Percentiles rank a stretch among this genome's conserved stretches.
phyloP scores from a whole-genome alignment of 1,140 invertebrate genomes.

The Macrocentrus cingulum region DNA sequence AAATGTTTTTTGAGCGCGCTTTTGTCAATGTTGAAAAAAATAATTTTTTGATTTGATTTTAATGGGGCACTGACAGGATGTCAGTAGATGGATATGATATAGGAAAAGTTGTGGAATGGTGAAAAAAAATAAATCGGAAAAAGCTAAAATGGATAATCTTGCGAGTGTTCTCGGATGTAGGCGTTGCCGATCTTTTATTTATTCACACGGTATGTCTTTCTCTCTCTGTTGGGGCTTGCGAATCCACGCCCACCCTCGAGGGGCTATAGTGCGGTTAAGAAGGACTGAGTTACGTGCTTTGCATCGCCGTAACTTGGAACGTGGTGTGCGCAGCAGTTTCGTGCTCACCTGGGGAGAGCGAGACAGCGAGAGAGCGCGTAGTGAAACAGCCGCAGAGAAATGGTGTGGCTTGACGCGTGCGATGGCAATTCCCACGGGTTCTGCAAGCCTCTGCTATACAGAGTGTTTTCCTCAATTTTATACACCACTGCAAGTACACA shows the following conservation, averaged over 20 bases:
- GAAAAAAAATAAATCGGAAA: constrained; percentile 7
- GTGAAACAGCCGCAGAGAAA: neutral
- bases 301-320: constrained; percentile 28
- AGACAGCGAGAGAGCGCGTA: neutral
- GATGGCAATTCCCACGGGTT: constrained; percentile 9
- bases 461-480: constrained; percentile 4
- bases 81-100: too few relatives aligned
- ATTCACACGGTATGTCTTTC: neutral
- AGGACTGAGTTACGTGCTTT: constrained; percentile 31
- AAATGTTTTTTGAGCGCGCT: too few relatives aligned
- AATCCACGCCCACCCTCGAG: neutral
- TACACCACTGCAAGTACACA: neutral
- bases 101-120: too few relatives aligned
- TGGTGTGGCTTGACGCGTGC: constrained; percentile 1
- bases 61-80: too few relatives aligned
- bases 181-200: constrained; percentile 21
- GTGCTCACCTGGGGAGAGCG: constrained; percentile 1
- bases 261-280: constrained; percentile 27
- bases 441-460: neutral
- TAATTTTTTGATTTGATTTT: too few relatives aligned
- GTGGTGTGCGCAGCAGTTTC: constrained; percentile 12
- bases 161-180: constrained; percentile 12
- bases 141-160: constrained; percentile 18
- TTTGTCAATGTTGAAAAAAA: too few relatives aligned
- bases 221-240: neutral